These are phyloP conservation scores for Geococcyx californianus DNA, from an alignment of 2,113 vertebrate species.

Conservation along the genomic window DNA sequence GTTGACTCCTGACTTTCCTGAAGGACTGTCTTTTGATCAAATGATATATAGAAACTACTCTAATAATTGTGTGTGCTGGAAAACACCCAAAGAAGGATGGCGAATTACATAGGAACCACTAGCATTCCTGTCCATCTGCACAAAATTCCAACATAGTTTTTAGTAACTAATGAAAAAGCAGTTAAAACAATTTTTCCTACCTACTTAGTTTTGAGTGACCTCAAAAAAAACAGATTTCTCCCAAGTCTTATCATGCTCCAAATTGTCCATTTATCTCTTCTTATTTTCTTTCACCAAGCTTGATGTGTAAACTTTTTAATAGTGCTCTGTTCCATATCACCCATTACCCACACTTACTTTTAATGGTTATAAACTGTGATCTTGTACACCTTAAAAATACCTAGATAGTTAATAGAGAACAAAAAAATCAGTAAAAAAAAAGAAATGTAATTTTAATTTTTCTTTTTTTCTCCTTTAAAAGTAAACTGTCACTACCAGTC, in stretches of 20 bases:
- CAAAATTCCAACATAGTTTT: neutral
- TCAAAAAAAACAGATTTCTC: neutral
- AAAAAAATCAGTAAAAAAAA: neutral
- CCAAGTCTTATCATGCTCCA: neutral
- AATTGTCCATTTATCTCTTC: neutral
- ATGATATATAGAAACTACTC: neutral
- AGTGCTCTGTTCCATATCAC: neutral
- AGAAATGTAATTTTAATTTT: neutral
- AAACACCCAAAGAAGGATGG: neutral
- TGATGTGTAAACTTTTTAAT: neutral
- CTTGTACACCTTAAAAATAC: neutral
- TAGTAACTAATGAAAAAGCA: neutral
- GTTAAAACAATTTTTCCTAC: neutral
- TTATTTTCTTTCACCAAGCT: neutral
- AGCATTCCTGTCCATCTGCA: neutral
- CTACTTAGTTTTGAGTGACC: neutral
- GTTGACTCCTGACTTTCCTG: neutral
- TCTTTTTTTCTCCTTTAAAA: neutral
- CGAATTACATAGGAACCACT: neutral
- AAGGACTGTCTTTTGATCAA: neutral
- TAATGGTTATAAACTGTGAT: neutral
- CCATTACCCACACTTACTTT: neutral
- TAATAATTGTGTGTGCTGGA: neutral
- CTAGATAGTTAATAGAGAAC: neutral
- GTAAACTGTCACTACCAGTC: neutral